Percentiles rank a stretch among this genome's conserved stretches.
phyloP scores from a whole-genome alignment of 2,113 vertebrate genomes.

The Oplegnathus fasciatus region DNA sequence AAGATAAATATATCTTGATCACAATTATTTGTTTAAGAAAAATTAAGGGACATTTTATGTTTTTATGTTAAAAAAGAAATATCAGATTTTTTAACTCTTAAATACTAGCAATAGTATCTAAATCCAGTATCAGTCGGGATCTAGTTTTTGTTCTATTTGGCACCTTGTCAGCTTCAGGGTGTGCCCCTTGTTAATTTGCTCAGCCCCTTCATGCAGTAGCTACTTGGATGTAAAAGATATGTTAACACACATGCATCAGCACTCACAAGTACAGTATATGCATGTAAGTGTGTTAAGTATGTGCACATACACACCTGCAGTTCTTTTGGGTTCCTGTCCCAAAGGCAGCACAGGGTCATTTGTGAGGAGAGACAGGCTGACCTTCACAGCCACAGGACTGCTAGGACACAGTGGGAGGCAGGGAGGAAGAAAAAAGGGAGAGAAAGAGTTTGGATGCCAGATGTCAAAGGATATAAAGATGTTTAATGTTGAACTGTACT shows the following conservation, averaged over 20 bases:
- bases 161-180: background rate
- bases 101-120: background rate
- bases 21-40: background rate
- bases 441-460: slow-evolving; percentile 12
- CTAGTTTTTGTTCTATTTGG: background rate
- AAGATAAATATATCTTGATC: background rate
- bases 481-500: background rate
- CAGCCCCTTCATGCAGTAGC: background rate
- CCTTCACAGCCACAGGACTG: slow-evolving; percentile 50
- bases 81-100: background rate
- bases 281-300: background rate
- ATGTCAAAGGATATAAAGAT: slow-evolving; percentile 20
- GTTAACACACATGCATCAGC: background rate
- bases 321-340: slow-evolving; percentile 18
- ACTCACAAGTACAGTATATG: background rate
- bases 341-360: slow-evolving; percentile 30
- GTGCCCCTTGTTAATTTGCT: background rate
- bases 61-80: background rate
- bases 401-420: slow-evolving; percentile 37
- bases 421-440: background rate
- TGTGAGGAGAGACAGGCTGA: slow-evolving; percentile 38
- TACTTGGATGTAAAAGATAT: background rate
- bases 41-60: background rate
- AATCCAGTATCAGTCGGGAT: background rate
- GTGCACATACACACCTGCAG: background rate